Evolutionary conservation across 2,113 vertebrate genomes (phyloP), one percentile per base, ranked within the genome.

Genomic region (Cacatua alba): DNA sequence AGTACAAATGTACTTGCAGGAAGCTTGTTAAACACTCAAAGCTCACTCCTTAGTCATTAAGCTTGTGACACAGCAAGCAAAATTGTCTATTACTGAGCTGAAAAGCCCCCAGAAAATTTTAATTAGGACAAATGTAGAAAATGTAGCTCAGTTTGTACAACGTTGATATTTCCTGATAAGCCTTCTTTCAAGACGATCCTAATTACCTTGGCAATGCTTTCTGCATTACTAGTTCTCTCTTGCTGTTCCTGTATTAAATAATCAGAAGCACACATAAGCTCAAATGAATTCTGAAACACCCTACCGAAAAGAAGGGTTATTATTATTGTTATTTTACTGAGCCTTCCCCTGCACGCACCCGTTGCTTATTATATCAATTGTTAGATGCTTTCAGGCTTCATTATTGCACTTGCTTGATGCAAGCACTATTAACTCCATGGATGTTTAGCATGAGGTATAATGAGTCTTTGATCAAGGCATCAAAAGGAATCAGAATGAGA

Each of bases 221-320:
- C 31, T 76, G 20, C 55, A 33, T 15, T 93, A 46, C 37, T 86
- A 25, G 8, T 81, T 92, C 57, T 76, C 33, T 81, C 19, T 74
- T 74, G 13, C 52, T 33, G 28, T 41, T 82, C 16, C 44, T n/a
- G 12, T 43, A n/a, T 80, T 92, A 92, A 90, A 91, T 53, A 80
- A 86, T 29, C 62, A 88, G 82, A 79, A 85, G 33, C 8, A 51
- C 18, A 39, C 5, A 12, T 9, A 44, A 44, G 44, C 17, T 59
- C 28, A 64, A 65, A 93, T 19, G 44, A 77, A 81, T 60, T 83
- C 52, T 53, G 37, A 90, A 78, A 44, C 13, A 25, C 21, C 6
- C 15, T 26, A 59, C 24, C 0, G 0, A 82, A 82, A 68, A 78
- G 24, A 37, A 18, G 5, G 21, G 10, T 48, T 59, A 44, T 82